Evolutionary conservation across 2,113 vertebrate species (phyloP).

Genomic region (Xenopus borealis): DNA sequence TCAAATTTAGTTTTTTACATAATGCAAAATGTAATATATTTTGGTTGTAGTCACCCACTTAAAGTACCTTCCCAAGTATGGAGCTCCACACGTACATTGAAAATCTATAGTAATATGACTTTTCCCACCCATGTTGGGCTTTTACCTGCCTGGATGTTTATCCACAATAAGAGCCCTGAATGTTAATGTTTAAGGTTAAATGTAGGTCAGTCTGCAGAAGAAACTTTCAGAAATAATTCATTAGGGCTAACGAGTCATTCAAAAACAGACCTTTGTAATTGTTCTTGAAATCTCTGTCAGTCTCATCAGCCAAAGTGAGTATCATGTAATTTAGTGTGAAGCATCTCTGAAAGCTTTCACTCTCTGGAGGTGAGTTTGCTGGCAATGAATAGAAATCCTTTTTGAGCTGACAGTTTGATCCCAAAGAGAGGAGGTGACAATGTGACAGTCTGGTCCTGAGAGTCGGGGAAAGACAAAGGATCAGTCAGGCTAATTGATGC

Average conservation of each 20-base stretch:
- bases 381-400: constrained; percentile 63
- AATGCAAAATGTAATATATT: too few species aligned
- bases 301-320: constrained; percentile 56
- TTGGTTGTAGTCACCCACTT: too few species aligned
- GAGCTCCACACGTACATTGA: too few species aligned
- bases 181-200: constrained; percentile 40
- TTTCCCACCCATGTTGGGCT: background rate
- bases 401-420: constrained; percentile 68
- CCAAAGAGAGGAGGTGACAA: constrained; percentile 66
- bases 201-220: constrained; percentile 15
- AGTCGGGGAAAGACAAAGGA: constrained; percentile 63
- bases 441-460: constrained; percentile 68
- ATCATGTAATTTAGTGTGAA: constrained; percentile 65
- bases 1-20: too few species aligned
- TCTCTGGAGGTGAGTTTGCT: constrained; percentile 62
- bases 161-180: background rate
- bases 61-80: too few species aligned
- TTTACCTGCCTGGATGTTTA: background rate
- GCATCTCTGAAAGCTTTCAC: constrained; percentile 65
- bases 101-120: background rate
- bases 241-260: constrained; percentile 54
- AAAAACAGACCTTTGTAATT: constrained; percentile 57
- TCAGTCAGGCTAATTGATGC: constrained; percentile 58
- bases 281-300: constrained; percentile 67
- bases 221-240: constrained; percentile 51